A percentile compares a stretch with the other conserved stretches of the same genome.
These are phyloP conservation scores for Pangasius krempfi DNA, from an alignment of 2,797 vertebrate genomes.

Conservation along the genomic window DNA sequence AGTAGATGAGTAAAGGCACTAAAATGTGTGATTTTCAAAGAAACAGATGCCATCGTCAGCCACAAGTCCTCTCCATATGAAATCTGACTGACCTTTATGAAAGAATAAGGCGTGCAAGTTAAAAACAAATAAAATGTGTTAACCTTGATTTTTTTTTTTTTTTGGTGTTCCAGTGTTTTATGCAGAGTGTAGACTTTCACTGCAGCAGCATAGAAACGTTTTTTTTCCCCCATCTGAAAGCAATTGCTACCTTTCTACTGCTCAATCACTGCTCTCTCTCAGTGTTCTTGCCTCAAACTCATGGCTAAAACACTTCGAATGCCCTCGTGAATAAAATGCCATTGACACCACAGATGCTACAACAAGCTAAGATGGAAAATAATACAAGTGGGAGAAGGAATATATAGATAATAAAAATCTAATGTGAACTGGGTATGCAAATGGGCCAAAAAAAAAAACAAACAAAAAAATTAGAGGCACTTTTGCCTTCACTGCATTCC, in stretches of 20 bases:
- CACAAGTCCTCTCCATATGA: too few relatives aligned
- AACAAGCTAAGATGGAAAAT: constrained; percentile 12
- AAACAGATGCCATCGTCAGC: background rate
- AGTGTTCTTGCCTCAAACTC: background rate
- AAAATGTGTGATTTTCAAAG: background rate
- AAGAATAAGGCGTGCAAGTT: constrained; percentile 9
- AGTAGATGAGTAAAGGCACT: background rate
- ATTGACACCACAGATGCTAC: constrained; percentile 20
- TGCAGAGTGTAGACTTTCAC: background rate
- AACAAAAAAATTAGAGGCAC: constrained; percentile 19
- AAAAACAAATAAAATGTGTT: background rate
- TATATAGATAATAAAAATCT: background rate
- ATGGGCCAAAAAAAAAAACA: background rate
- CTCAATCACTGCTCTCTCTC: background rate
- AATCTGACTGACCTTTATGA: background rate
- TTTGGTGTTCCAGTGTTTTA: constrained; percentile 23
- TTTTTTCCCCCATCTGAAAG: background rate
- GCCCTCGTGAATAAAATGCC: constrained; percentile 12
- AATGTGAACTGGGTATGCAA: background rate
- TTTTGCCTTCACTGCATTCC: constrained; percentile 56
- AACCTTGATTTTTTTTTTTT: background rate
- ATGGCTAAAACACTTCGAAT: background rate
- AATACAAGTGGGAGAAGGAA: background rate
- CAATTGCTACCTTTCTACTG: constrained; percentile 4
- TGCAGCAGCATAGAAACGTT: background rate